Evolutionary conservation across 2,888 invertebrate genomes (phyloP), one percentile per base, ranked within the genome.

Genomic region (Heliconius charithonia): DNA sequence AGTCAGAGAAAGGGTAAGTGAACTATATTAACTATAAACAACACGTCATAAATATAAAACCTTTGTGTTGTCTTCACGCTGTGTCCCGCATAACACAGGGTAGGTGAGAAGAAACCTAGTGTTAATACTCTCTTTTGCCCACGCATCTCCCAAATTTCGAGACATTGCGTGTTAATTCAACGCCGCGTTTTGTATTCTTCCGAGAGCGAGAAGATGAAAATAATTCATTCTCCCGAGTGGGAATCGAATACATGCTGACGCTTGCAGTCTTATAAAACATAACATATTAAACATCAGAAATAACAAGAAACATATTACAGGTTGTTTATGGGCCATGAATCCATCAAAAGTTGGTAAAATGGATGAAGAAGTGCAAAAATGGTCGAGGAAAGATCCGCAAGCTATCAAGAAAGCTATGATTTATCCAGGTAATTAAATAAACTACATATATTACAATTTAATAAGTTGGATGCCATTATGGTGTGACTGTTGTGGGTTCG

Each of bases 281-380:
- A 29, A 10, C 16, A 2, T 29, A 32, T 29, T n/a, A 13, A 16
- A 32, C 4, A 32, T 9, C n/a, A 37, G 32, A 37, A 59, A 72
- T 59, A 74, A 65, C 25, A 63, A 37, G 6, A 65, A 65, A 78
- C 80, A 76, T 63, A 65, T 89, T 89, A 22, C 86, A 95, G 96
- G 98, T 27, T 99, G 99, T 87, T 95, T 99, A 84, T 99, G 99
- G 99, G 98, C 98, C 16, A 98, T 99, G 96, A 99, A 99, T 94
- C 99, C 99, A 0, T 97, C 97, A 22, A 99, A 99, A 92, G 97
- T 98, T 65, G 96, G 97, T 27, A 99, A 99, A 95, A 99, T 99
- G 99, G 99, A 99, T 86, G 99, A 99, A 89, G 99, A 99, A 92
- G 98, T 99, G 75, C 98, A 98, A 86, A 99, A 99, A 89, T 99